A percentile compares a stretch with the other conserved stretches of the same genome.
Evolutionary conservation across 2,113 vertebrate species (phyloP).

Genomic region (Ginglymostoma cirratum): DNA sequence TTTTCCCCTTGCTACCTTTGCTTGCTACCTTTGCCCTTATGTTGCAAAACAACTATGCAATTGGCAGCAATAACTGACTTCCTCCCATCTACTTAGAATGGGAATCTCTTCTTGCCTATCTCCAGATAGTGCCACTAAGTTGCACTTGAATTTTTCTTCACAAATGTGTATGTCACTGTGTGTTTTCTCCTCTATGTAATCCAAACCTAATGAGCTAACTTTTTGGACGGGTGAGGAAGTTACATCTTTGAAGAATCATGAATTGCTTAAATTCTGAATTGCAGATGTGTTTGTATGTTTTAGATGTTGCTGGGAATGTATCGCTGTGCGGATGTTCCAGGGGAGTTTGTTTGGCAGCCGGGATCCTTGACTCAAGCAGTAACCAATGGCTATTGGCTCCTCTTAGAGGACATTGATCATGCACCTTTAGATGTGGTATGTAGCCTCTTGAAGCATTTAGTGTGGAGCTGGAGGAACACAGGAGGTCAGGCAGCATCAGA

Average conservation of each 20-base stretch:
- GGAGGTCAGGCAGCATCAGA: too few relatives aligned
- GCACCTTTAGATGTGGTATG: slow-evolving; percentile 91
- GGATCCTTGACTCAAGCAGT: slow-evolving; percentile 87
- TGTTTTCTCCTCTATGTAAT: neutral
- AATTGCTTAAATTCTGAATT: neutral
- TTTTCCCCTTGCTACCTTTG: neutral
- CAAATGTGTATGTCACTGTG: neutral
- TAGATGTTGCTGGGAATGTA: slow-evolving; percentile 93
- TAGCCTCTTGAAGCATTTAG: neutral
- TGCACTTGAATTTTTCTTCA: neutral
- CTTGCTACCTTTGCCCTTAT: neutral
- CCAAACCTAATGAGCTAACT: slow-evolving; percentile 31
- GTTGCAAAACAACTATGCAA: neutral
- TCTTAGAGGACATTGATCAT: slow-evolving; percentile 93
- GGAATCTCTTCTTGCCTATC: neutral
- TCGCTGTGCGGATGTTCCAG: slow-evolving; percentile 87
- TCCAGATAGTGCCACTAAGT: neutral
- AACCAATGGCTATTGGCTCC: slow-evolving; percentile 82
- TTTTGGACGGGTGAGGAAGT: neutral
- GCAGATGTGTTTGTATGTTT: slow-evolving; percentile 10
- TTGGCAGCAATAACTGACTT: neutral
- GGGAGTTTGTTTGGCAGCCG: slow-evolving; percentile 93
- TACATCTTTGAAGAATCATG: neutral
- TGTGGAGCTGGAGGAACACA: too few relatives aligned
- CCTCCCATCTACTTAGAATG: neutral